Evolutionary conservation across 64 coral and sea anemone species (phyloP).

Genomic region (Dendronephthya gigantea): DNA sequence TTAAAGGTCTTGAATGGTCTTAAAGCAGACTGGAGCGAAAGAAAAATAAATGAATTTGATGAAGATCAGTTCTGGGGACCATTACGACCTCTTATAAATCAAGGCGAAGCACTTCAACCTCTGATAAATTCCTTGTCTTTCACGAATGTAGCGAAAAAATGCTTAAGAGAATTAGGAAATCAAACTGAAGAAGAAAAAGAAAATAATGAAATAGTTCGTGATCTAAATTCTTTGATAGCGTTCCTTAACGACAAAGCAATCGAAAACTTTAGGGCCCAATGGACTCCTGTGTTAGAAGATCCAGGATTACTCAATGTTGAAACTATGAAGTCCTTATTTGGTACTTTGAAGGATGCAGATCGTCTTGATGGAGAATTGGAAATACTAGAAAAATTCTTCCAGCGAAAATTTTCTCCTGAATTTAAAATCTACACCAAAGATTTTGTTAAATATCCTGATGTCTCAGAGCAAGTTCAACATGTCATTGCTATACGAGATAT

Average conservation of each 20-base stretch:
- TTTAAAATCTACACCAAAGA: not conserved
- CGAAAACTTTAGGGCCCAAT: not conserved
- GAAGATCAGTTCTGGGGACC: not conserved
- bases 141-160: not conserved
- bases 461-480: not conserved
- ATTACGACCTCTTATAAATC: not conserved
- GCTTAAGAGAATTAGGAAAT: not conserved
- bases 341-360: not conserved
- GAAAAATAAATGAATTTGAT: not conserved
- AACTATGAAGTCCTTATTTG: not conserved
- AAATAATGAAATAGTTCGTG: not conserved
- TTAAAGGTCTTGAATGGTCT: not conserved
- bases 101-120: not conserved
- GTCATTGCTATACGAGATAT: not conserved
- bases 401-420: not conserved
- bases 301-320: not conserved
- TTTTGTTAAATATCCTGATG: not conserved
- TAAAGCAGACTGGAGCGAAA: not conserved
- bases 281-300: not conserved
- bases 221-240: not conserved
- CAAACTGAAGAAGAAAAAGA: not conserved
- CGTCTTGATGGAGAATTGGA: not conserved
- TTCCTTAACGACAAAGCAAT: not conserved
- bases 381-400: not conserved
- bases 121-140: conserved; percentile 2